Conservation (phyloP, 2,888 invertebrate genomes). For the Apeira syringaria region DNA sequence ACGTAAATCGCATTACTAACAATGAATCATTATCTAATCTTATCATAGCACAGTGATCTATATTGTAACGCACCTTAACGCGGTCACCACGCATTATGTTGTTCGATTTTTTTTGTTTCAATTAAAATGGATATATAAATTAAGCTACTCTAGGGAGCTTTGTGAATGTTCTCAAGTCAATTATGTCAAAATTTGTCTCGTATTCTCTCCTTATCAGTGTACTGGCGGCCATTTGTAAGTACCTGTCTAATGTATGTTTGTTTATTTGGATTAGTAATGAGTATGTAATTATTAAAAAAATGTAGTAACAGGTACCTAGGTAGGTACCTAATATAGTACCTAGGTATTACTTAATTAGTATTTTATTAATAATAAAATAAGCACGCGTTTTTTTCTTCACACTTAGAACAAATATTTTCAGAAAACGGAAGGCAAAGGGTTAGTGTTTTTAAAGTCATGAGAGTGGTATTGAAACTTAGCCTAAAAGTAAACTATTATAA, state of each 20-base stretch:
- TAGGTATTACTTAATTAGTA: too few relatives aligned
- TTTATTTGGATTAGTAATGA: not conserved
- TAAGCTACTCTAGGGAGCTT: not conserved
- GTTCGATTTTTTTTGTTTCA: slow-evolving; percentile 32
- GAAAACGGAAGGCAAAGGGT: too few relatives aligned
- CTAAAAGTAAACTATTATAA: too few relatives aligned
- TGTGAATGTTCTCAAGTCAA: slow-evolving; percentile 26
- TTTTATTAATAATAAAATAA: too few relatives aligned
- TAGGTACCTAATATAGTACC: too few relatives aligned
- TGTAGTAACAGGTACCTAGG: too few relatives aligned
- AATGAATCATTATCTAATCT: slow-evolving; percentile 65
- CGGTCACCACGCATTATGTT: slow-evolving; percentile 41
- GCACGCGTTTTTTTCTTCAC: too few relatives aligned
- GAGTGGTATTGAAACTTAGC: too few relatives aligned
- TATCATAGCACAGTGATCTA: slow-evolving; percentile 55
- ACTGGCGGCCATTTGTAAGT: slow-evolving; percentile 49
- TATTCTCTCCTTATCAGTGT: slow-evolving; percentile 20
- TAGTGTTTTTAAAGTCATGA: too few relatives aligned
- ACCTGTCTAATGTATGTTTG: slow-evolving; percentile 14
- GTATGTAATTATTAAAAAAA: too few relatives aligned
- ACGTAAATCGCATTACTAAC: slow-evolving; percentile 33
- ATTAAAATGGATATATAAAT: slow-evolving; percentile 35
- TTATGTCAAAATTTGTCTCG: slow-evolving; percentile 37
- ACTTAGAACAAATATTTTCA: too few relatives aligned
- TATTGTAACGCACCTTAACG: slow-evolving; percentile 45